phyloP scores from a whole-genome alignment of 2,888 invertebrate genomes.

The Maniola hyperantus region DNA sequence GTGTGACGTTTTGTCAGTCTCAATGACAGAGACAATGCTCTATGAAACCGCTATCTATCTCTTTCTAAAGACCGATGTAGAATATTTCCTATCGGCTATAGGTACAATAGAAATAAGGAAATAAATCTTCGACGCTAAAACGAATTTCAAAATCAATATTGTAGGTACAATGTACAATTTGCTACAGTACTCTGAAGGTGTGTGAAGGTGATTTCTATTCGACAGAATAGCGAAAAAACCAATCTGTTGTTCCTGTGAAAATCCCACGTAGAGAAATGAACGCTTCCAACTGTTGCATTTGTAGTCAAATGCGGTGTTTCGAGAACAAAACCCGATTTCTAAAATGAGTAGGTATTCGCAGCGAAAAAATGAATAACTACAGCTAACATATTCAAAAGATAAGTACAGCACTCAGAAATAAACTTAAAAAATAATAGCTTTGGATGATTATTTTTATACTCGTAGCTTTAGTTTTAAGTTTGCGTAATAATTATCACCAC shows the following conservation, averaged over 20 bases:
- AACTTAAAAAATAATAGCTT: not conserved
- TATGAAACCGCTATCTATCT: too few species aligned
- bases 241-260: slow-evolving; percentile 8
- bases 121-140: not conserved
- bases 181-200: not conserved
- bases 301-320: slow-evolving; percentile 25
- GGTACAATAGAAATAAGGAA: too few species aligned
- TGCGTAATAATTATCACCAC: too few species aligned
- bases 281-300: slow-evolving; percentile 23
- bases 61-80: too few species aligned
- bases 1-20: too few species aligned
- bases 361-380: too few species aligned
- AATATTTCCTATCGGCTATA: too few species aligned
- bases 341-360: not conserved
- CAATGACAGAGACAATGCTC: too few species aligned
- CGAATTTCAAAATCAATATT: not conserved
- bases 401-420: not conserved
- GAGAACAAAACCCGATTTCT: slow-evolving; percentile 18
- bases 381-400: not conserved
- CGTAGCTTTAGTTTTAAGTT: too few species aligned
- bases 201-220: slow-evolving; percentile 1
- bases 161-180: slow-evolving; percentile 10
- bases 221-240: slow-evolving; percentile 10
- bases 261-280: slow-evolving; percentile 5
- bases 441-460: not conserved